Evolutionary conservation across 2,113 vertebrate genomes (phyloP).

Genomic region (Zapornia atra): DNA sequence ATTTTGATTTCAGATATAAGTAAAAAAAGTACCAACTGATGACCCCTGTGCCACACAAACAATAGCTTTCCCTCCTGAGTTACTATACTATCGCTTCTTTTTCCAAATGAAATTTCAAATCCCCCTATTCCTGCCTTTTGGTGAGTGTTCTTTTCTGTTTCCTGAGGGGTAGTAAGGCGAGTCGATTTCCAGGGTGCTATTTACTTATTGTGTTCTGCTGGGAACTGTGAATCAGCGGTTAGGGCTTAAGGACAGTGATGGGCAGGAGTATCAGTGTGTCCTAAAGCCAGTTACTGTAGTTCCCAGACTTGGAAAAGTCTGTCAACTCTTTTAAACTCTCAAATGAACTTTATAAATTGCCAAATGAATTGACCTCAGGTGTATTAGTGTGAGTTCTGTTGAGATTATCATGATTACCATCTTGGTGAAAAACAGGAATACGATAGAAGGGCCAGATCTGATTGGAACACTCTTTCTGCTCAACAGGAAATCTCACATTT

Average conservation of each 20-base stretch:
- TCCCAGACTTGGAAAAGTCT: neutral
- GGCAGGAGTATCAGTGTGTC: neutral
- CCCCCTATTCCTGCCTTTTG: neutral
- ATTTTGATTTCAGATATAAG: neutral
- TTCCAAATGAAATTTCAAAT: neutral
- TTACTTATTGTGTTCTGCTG: neutral
- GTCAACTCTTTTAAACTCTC: neutral
- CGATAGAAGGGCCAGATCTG: neutral
- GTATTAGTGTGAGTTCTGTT: neutral
- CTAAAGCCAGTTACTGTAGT: neutral
- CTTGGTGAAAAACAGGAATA: neutral
- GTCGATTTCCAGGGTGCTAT: neutral
- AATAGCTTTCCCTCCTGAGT: accelerated
- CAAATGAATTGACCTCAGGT: neutral
- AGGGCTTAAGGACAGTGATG: neutral
- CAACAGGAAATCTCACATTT: neutral
- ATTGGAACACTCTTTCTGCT: neutral
- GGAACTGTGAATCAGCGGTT: neutral
- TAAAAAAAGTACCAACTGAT: neutral
- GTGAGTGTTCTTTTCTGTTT: neutral
- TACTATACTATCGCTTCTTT: neutral
- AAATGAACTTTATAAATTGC: neutral
- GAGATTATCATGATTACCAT: neutral
- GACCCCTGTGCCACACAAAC: neutral
- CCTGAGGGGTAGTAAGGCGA: neutral